Percentiles rank a stretch among this genome's conserved stretches.
Conservation (phyloP, 2,113 vertebrate genomes). For the Girardinichthys multiradiatus region DNA sequence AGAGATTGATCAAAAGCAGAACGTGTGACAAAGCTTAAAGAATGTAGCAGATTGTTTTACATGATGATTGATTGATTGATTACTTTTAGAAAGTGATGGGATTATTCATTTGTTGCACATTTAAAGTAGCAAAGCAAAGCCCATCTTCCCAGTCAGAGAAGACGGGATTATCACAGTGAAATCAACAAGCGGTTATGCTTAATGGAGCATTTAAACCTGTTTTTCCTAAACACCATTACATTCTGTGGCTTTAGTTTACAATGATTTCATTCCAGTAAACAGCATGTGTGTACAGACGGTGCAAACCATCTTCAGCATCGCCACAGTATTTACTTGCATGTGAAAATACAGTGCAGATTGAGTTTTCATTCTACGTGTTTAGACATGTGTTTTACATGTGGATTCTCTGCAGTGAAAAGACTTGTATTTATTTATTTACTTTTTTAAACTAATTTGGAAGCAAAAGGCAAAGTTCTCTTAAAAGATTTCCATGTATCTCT, state of each 20-base stretch:
- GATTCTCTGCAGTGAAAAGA: no score
- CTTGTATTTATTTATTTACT: no score
- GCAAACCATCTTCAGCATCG: not conserved
- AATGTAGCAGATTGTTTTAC: not conserved
- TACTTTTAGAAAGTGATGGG: not conserved
- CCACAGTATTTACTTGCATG: not conserved
- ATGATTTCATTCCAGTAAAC: not conserved
- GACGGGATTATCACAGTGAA: not conserved
- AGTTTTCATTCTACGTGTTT: no score
- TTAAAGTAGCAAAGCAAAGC: not conserved
- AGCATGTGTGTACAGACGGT: not conserved
- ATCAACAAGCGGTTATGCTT: not conserved
- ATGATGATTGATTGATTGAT: not conserved
- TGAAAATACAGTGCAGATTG: not conserved
- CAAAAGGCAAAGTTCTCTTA: no score
- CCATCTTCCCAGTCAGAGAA: not conserved
- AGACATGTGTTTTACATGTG: no score
- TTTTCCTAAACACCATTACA: constrained; percentile 6
- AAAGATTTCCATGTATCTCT: no score
- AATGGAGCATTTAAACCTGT: constrained; percentile 30
- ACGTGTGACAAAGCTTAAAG: not conserved
- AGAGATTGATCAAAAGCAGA: not conserved
- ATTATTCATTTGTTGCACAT: not conserved
- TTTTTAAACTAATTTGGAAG: not conserved
- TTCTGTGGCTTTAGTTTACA: not conserved